Conservation (phyloP, 2,797 vertebrate species). For the Somateria mollissima region DNA sequence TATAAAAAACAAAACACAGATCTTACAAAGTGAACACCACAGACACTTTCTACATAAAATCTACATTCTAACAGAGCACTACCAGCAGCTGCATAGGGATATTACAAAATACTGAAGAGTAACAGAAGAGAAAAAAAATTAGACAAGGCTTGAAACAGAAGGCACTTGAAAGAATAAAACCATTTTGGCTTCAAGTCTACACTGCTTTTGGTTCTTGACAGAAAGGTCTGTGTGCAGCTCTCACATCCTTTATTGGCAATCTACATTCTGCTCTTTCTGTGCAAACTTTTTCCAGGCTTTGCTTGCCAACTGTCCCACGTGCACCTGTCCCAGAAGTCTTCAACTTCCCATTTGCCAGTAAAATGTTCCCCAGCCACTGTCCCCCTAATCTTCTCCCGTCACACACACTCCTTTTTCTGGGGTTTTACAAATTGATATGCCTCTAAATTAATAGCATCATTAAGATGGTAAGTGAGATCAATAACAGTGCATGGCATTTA, state of each 20-base stretch:
- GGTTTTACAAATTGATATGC: not conserved
- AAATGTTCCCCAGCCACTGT: not conserved
- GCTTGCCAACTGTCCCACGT: not conserved
- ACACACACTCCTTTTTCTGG: not conserved
- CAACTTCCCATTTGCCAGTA: rapidly evolving
- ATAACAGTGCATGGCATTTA: not conserved
- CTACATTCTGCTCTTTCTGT: not conserved
- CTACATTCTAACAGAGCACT: not conserved
- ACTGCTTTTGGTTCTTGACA: not conserved
- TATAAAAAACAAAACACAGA: not conserved
- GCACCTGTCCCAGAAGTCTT: not conserved
- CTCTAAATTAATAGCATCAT: not conserved
- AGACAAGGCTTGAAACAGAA: not conserved
- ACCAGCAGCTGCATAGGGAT: not conserved
- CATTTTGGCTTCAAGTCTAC: not conserved
- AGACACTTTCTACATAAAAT: not conserved
- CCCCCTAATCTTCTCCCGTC: not conserved
- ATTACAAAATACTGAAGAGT: not conserved
- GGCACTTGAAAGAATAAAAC: not conserved
- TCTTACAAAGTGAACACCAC: not conserved
- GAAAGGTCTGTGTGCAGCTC: not conserved
- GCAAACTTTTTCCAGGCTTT: not conserved
- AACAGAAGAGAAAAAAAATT: not conserved
- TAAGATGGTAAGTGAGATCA: not conserved
- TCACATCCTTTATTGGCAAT: not conserved